These are phyloP conservation scores for Coelopa pilipes DNA, from an alignment of 2,888 invertebrate species.

Conservation along the genomic window DNA sequence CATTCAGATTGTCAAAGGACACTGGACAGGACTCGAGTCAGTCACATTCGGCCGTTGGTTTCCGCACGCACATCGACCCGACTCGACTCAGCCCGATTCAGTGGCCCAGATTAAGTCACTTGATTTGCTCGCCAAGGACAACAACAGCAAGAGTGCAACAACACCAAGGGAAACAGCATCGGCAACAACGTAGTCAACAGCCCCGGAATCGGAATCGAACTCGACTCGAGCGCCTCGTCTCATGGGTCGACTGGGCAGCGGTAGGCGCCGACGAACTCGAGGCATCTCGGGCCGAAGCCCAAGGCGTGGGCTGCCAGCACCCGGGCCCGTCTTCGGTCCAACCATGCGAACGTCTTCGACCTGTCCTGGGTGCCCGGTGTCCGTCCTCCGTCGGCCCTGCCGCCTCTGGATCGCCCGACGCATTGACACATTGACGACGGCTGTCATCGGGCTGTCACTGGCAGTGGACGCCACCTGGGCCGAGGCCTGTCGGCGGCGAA, in stretches of 20 bases:
- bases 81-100: neutral
- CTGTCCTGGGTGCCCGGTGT: too few relatives aligned
- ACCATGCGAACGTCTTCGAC: too few relatives aligned
- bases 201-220: too few relatives aligned
- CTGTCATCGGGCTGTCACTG: too few relatives aligned
- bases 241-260: neutral
- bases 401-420: too few relatives aligned
- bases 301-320: neutral
- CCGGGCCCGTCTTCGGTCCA: neutral
- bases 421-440: too few relatives aligned
- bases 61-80: neutral
- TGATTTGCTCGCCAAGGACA: conserved; percentile 1
- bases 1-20: conserved; percentile 4
- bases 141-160: neutral
- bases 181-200: too few relatives aligned
- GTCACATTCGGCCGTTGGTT: neutral
- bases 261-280: neutral
- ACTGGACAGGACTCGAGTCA: neutral
- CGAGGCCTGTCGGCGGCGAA: too few relatives aligned
- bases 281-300: neutral
- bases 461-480: too few relatives aligned
- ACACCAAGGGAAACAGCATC: neutral
- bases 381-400: too few relatives aligned
- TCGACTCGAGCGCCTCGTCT: too few relatives aligned
- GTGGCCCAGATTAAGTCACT: conserved; percentile 21